Percentiles rank a stretch among this genome's conserved stretches.
Evolutionary conservation across 2,797 vertebrate genomes (phyloP).

Genomic region (Momotus momota): DNA sequence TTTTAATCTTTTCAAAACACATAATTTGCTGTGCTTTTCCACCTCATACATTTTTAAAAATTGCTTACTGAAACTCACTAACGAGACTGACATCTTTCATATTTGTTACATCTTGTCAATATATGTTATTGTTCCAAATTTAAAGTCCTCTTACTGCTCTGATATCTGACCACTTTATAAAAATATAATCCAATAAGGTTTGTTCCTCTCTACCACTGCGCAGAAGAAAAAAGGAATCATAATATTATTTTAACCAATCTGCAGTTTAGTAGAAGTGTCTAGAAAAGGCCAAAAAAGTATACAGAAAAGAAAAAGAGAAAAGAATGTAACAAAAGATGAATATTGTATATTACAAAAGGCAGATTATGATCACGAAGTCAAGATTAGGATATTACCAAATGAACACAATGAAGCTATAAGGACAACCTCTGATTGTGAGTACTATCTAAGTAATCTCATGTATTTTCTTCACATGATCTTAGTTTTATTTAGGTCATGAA

Average conservation of each 20-base stretch:
- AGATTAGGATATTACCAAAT: neutral
- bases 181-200: neutral
- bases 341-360: neutral
- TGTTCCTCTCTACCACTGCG: neutral
- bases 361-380: neutral
- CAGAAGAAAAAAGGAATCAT: neutral
- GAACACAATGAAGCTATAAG: neutral
- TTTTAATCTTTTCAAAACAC: constrained; percentile 4
- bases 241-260: neutral
- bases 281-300: neutral
- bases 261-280: neutral
- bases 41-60: neutral
- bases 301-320: neutral
- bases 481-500: neutral
- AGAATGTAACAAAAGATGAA: neutral
- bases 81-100: neutral
- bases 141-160: neutral
- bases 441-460: neutral
- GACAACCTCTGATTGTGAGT: neutral
- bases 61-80: neutral
- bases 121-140: neutral
- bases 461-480: neutral
- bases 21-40: neutral
- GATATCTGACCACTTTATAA: neutral
- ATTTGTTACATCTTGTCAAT: neutral